A percentile compares a stretch with the other conserved stretches of the same genome.
These are phyloP conservation scores for Dasysyrphus albostriatus DNA, from an alignment of 2,888 invertebrate genomes.

Conservation along the genomic window DNA sequence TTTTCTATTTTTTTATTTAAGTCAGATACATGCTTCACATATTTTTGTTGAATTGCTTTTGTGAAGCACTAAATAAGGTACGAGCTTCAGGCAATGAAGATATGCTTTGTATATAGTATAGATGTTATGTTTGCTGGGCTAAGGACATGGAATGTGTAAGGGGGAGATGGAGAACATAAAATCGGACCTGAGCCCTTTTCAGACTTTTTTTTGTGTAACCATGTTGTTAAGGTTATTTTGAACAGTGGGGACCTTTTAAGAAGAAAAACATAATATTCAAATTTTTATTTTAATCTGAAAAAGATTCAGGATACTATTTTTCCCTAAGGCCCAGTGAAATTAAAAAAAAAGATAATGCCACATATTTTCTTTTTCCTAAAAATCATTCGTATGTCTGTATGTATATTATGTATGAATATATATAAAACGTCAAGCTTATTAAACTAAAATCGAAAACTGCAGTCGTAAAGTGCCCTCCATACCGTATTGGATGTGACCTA, in stretches of 20 bases:
- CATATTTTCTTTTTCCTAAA: no score
- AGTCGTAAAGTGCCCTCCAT: no score
- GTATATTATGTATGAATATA: no score
- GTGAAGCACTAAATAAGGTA: constrained; percentile 26
- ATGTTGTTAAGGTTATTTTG: constrained; percentile 10
- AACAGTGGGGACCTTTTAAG: constrained; percentile 20
- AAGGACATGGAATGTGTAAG: not conserved
- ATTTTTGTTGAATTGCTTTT: constrained; percentile 31
- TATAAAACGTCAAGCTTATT: no score
- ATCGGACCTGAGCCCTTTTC: constrained; percentile 29
- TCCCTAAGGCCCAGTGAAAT: no score
- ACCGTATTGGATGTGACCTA: no score
- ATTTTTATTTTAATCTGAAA: no score
- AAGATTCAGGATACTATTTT: no score
- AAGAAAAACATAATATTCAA: not conserved
- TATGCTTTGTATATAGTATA: constrained; percentile 27
- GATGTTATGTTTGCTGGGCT: not conserved
- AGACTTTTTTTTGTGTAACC: constrained; percentile 22
- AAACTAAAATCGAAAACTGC: no score
- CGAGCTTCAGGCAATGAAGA: constrained; percentile 19
- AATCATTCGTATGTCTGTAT: no score
- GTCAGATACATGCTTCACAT: constrained; percentile 27
- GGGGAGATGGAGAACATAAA: not conserved
- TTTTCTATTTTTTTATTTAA: not conserved
- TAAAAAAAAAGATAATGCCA: no score